Percentiles rank a stretch among this genome's conserved stretches.
Conservation (phyloP, 1,140 invertebrate genomes). For the Cylas formicarius region DNA sequence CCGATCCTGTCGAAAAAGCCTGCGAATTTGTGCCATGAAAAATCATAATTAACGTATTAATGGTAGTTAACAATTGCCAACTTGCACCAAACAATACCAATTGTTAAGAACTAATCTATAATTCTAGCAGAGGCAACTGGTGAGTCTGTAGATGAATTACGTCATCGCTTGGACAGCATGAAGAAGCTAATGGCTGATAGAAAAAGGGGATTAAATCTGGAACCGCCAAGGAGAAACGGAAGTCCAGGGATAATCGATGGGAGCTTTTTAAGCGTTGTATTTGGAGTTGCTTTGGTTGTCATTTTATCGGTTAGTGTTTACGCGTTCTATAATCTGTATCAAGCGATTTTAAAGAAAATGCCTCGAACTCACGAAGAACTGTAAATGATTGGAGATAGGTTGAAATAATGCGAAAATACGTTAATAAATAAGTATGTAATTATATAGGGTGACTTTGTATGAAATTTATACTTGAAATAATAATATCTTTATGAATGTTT, state of each 20-base stretch:
- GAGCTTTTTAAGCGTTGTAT: conserved; percentile 71
- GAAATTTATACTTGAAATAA: too few relatives aligned
- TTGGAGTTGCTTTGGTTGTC: conserved; percentile 64
- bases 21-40: too few relatives aligned
- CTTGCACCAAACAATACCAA: too few relatives aligned
- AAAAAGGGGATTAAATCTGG: conserved; percentile 46
- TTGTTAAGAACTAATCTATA: too few relatives aligned
- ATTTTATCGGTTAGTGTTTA: conserved; percentile 72
- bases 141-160: conserved; percentile 69
- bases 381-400: conserved; percentile 43
- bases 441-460: too few relatives aligned
- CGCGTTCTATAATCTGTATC: conserved; percentile 75
- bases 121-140: neutral
- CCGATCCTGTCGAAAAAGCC: too few relatives aligned
- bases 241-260: conserved; percentile 62
- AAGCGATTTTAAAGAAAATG: conserved; percentile 73
- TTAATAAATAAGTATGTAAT: too few relatives aligned
- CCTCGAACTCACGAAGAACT: conserved; percentile 67
- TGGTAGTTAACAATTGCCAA: too few relatives aligned
- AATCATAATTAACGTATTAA: too few relatives aligned
- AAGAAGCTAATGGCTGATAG: conserved; percentile 70
- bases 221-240: conserved; percentile 40
- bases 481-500: too few relatives aligned
- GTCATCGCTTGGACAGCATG: conserved; percentile 67
- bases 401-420: neutral